Evolutionary conservation across 2,113 vertebrate genomes (phyloP), one percentile per base, ranked within the genome.

Genomic region (Chunga burmeisteri): DNA sequence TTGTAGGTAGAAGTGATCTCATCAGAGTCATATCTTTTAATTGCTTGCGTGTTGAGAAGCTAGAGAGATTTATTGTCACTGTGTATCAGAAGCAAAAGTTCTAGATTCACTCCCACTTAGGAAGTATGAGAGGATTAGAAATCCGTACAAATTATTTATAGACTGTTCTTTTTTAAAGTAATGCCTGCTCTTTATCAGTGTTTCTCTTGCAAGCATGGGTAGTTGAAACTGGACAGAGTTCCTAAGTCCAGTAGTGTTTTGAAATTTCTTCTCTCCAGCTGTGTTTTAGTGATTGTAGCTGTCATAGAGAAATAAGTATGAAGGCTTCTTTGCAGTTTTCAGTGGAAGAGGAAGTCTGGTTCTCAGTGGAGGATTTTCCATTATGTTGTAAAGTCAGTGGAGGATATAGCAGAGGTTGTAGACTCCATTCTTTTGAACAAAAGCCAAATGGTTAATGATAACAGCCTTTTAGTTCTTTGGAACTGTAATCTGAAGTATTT

Each of bases 101-200:
- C 71, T 18, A 9, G 23, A 59, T 92, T 83, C 12, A 17, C 59
- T 94, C 22, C 19, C 0, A 0, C 63, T 84, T 88, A 75, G 59
- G 86, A 94, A 90, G 36, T 40, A 47, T 2, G 42, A 80, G 86
- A 93, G 56, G 65, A 67, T 71, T 83, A 56, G 75, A 92, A 86
- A 92, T 83, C 32, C 66, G 26, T 25, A 52, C 82, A 49, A 56
- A 75, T 92, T 90, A 80, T 94, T 98, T 97, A 84, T 62, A 90
- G 85, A 49, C 40, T 1, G 1, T 26, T 80, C 25, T 73, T 65
- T 77, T 88, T 73, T 30, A 56, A 63, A 83, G 65, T 20, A 55
- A 56, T 0, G 1, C 84, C 80, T 90, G 78, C 74, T 91, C 88
- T 91, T 91, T 92, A 42, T 86, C 75, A 93, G 50, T 7, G 61